Evolutionary conservation across 2,888 invertebrate genomes (phyloP).

Genomic region (Ptychoptera contaminata): DNA sequence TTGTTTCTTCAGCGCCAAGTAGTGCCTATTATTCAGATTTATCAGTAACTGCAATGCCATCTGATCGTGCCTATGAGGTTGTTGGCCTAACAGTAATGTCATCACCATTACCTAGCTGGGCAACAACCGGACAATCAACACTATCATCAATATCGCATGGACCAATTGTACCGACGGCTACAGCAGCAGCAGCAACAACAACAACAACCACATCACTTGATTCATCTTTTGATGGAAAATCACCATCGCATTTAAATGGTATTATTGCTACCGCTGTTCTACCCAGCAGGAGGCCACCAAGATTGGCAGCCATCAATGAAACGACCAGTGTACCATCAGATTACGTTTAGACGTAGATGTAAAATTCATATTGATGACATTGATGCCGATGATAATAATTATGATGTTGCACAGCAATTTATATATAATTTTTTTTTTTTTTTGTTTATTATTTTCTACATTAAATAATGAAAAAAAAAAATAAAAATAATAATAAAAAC

Average conservation of each 20-base stretch:
- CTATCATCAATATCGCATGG: neutral
- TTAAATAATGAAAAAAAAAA: too few relatives aligned
- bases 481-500: too few relatives aligned
- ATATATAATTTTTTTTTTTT: too few relatives aligned
- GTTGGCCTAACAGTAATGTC: slow-evolving; percentile 38
- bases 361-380: too few relatives aligned
- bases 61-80: slow-evolving; percentile 42
- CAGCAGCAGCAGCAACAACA: neutral
- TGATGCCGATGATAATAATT: too few relatives aligned
- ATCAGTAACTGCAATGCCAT: slow-evolving; percentile 35
- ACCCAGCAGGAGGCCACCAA: slow-evolving; percentile 27
- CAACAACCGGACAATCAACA: slow-evolving; percentile 19
- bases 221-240: neutral
- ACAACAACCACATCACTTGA: neutral
- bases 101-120: slow-evolving; percentile 31
- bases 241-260: slow-evolving; percentile 11
- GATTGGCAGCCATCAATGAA: slow-evolving; percentile 41
- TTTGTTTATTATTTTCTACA: too few relatives aligned
- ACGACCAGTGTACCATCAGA: slow-evolving; percentile 40
- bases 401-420: too few relatives aligned
- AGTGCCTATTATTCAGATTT: slow-evolving; percentile 61
- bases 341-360: slow-evolving; percentile 32
- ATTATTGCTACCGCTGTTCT: slow-evolving; percentile 17
- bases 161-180: neutral
- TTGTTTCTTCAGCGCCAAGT: slow-evolving; percentile 47